Conservation (phyloP, 2,888 invertebrate genomes). For the Trissolcus brochymenae region DNA sequence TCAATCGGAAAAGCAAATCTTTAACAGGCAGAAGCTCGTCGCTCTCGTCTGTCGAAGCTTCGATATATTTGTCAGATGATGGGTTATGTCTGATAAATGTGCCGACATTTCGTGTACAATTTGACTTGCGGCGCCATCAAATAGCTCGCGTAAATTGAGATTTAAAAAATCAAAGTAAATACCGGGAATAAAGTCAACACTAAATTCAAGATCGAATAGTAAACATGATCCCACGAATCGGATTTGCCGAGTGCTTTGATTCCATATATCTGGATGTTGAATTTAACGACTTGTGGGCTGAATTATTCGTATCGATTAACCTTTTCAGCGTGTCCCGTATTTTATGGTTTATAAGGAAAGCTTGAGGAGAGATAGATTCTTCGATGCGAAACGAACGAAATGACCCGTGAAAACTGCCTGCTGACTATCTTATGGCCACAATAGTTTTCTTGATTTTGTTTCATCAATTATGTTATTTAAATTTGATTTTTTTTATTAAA, state of each 20-base stretch:
- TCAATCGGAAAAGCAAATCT: conserved; percentile 76
- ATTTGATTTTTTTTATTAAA: too few relatives aligned
- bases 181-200: conserved; percentile 21
- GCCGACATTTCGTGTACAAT: conserved; percentile 22
- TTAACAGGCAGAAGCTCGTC: conserved; percentile 62
- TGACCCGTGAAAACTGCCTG: conserved; percentile 61
- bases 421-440: conserved; percentile 58
- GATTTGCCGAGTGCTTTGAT: conserved; percentile 7
- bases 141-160: conserved; percentile 23
- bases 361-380: conserved; percentile 55
- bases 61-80: conserved; percentile 65
- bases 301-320: conserved; percentile 54
- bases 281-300: conserved; percentile 32
- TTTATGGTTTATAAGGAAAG: conserved; percentile 56
- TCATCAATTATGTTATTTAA: conserved; percentile 37
- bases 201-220: conserved; percentile 14
- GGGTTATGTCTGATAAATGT: conserved; percentile 34
- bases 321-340: conserved; percentile 55
- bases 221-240: conserved; percentile 18
- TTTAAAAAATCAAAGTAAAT: conserved; percentile 38
- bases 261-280: conserved; percentile 9
- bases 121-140: conserved; percentile 17
- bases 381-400: conserved; percentile 61
- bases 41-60: conserved; percentile 50
- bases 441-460: conserved; percentile 53